A percentile compares a stretch with the other conserved stretches of the same genome.
phyloP scores from a whole-genome alignment of 2,888 invertebrate genomes.

The Neoascia interrupta region DNA sequence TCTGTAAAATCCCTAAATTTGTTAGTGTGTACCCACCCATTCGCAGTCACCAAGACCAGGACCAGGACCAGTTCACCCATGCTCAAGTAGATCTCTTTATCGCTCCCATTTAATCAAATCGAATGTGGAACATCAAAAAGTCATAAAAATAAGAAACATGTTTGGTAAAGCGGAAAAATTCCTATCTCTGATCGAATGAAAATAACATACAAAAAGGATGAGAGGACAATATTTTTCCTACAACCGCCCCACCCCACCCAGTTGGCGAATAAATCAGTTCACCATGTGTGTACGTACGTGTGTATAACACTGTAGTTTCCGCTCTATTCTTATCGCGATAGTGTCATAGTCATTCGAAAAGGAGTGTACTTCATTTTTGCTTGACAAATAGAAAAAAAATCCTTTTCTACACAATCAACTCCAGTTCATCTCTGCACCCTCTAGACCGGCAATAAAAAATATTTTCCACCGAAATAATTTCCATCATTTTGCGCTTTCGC shows the following conservation, averaged over 20 bases:
- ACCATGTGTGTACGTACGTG: slow-evolving; percentile 1
- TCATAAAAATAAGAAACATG: slow-evolving; percentile 69
- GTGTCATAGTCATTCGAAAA: slow-evolving; percentile 60
- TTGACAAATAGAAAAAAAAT: slow-evolving; percentile 63
- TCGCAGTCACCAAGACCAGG: too few relatives aligned
- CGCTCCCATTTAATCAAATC: slow-evolving; percentile 68
- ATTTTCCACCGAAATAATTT: slow-evolving; percentile 58
- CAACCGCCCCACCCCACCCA: slow-evolving; percentile 19
- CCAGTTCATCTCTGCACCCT: slow-evolving; percentile 49
- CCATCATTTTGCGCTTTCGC: slow-evolving; percentile 66
- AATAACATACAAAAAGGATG: slow-evolving; percentile 47
- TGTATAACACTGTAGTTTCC: slow-evolving; percentile 48
- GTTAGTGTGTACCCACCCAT: too few relatives aligned
- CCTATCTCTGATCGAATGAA: slow-evolving; percentile 67
- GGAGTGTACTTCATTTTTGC: slow-evolving; percentile 62
- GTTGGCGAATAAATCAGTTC: slow-evolving; percentile 58
- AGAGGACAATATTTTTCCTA: slow-evolving; percentile 43
- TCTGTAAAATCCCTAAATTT: slow-evolving; percentile 31
- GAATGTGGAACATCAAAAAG: slow-evolving; percentile 69
- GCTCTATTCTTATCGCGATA: slow-evolving; percentile 61
- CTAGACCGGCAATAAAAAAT: slow-evolving; percentile 47
- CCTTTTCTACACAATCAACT: slow-evolving; percentile 62
- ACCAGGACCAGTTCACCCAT: slow-evolving; percentile 42
- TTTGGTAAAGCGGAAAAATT: slow-evolving; percentile 68
- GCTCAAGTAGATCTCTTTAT: slow-evolving; percentile 57